Evolutionary conservation across 2,797 vertebrate species (phyloP).

Genomic region (Microcaecilia unicolor): DNA sequence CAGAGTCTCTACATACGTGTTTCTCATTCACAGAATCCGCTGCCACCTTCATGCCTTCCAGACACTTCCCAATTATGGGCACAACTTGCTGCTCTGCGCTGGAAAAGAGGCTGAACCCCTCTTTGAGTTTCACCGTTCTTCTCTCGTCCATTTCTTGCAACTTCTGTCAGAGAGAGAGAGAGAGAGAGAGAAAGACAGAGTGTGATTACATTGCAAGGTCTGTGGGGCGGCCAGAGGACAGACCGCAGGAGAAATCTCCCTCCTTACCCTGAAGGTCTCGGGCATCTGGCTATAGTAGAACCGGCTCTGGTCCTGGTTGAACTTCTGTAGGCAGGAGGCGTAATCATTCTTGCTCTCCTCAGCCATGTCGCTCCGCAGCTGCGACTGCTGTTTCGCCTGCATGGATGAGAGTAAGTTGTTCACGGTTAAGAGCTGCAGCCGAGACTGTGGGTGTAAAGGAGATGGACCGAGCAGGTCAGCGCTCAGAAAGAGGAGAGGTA

Average conservation of each 20-base stretch:
- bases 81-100: constrained; percentile 77
- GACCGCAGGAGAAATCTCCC: too few species aligned
- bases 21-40: constrained; percentile 68
- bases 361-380: constrained; percentile 56
- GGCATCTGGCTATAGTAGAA: constrained; percentile 73
- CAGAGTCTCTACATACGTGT: constrained; percentile 64
- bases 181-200: background rate
- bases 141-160: constrained; percentile 80
- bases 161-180: constrained; percentile 45
- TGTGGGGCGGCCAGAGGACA: background rate
- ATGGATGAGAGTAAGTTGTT: too few species aligned
- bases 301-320: constrained; percentile 71
- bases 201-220: too few species aligned
- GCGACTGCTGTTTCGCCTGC: constrained; percentile 68
- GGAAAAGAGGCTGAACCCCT: constrained; percentile 67
- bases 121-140: constrained; percentile 58
- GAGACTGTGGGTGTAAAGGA: too few species aligned
- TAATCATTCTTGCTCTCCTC: constrained; percentile 82
- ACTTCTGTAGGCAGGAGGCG: constrained; percentile 70
- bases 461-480: too few species aligned
- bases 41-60: constrained; percentile 79
- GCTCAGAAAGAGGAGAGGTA: too few species aligned
- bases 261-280: constrained; percentile 66
- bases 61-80: constrained; percentile 82
- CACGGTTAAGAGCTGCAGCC: rapidly evolving